Evolutionary conservation across 2,797 vertebrate species (phyloP).

Genomic region (Coregonus ussuriensis): DNA sequence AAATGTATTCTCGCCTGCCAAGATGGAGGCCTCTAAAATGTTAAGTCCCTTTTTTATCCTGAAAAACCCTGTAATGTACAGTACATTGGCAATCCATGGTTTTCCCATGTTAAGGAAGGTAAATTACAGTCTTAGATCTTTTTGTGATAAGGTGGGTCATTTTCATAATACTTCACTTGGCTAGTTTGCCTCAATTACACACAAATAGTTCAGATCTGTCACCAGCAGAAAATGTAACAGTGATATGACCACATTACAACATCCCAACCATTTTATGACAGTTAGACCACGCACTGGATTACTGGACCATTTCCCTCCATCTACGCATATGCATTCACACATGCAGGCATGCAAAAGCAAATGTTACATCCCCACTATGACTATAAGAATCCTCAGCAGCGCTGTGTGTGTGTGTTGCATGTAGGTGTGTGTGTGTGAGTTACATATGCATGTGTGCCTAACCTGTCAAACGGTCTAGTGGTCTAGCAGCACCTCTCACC

Average conservation of each 20-base stretch:
- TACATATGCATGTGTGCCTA: background rate
- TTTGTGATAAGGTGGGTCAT: no score
- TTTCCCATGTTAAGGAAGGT: no score
- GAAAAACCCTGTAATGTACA: no score
- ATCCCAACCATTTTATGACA: constrained; percentile 1
- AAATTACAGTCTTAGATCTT: no score
- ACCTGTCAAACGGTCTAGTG: background rate
- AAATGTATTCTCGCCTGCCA: no score
- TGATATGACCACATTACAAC: constrained; percentile 19
- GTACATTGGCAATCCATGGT: no score
- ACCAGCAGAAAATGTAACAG: background rate
- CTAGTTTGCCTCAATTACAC: no score
- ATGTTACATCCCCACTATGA: background rate
- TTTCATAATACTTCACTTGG: no score
- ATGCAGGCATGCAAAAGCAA: background rate
- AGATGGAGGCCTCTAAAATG: no score
- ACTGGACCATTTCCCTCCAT: background rate
- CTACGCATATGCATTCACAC: background rate
- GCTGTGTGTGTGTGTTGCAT: background rate
- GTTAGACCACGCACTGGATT: constrained; percentile 18
- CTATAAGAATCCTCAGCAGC: background rate
- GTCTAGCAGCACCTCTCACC: constrained; percentile 3
- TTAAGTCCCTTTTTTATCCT: no score
- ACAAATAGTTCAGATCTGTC: background rate
- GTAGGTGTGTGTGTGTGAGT: background rate